phyloP scores from a whole-genome alignment of 2,888 invertebrate genomes.

The Ametastegia equiseti region DNA sequence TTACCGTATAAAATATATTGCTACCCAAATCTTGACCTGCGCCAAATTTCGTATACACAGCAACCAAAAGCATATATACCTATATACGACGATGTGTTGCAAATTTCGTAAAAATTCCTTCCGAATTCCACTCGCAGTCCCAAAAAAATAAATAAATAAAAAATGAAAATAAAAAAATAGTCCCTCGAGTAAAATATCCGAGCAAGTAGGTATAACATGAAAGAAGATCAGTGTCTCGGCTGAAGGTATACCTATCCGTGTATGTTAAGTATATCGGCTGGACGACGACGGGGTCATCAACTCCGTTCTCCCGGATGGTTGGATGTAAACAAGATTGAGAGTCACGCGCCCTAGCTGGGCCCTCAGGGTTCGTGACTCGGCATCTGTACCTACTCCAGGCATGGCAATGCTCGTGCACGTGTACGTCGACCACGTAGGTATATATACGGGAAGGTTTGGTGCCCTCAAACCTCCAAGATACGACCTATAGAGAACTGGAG shows the following conservation, averaged over 20 bases:
- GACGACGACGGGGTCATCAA: slow-evolving; percentile 55
- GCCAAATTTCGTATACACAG: too few species aligned
- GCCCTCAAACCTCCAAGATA: not conserved
- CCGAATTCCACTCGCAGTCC: too few species aligned
- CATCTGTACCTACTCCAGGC: not conserved
- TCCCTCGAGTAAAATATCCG: too few species aligned
- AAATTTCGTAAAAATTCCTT: too few species aligned
- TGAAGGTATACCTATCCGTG: not conserved
- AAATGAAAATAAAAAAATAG: not conserved
- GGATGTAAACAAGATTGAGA: slow-evolving; percentile 70
- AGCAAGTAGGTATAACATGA: not conserved
- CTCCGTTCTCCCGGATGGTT: slow-evolving; percentile 56
- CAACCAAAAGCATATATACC: too few species aligned
- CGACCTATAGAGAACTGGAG: not conserved
- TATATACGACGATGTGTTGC: too few species aligned
- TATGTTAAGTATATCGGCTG: slow-evolving; percentile 12
- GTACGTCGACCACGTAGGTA: not conserved
- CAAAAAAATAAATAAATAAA: too few species aligned
- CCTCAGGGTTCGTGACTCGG: slow-evolving; percentile 32
- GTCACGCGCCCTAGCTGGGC: slow-evolving; percentile 59
- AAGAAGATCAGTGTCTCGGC: not conserved
- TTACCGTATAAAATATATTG: too few species aligned
- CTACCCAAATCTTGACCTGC: too few species aligned
- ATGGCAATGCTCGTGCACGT: too few species aligned
- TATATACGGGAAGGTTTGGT: not conserved